Evolutionary conservation across 2,113 vertebrate species (phyloP).

Genomic region (Podocnemis expansa): DNA sequence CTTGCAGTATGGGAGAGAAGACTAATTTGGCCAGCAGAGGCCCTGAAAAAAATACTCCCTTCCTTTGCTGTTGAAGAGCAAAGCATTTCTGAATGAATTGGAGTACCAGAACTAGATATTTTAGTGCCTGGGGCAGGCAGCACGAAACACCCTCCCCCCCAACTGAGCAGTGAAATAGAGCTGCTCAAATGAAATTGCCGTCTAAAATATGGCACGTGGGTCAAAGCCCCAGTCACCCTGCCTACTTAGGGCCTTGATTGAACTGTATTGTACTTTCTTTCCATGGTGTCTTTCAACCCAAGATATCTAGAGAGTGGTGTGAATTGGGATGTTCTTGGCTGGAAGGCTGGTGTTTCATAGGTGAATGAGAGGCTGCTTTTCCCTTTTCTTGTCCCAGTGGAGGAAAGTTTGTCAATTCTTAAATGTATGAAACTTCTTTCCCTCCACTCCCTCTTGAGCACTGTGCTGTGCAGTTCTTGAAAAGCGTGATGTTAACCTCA

Average conservation of each 20-base stretch:
- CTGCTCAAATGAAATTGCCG: no score
- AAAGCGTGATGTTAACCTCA: not conserved
- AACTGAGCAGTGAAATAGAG: no score
- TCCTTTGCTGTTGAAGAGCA: rapidly evolving
- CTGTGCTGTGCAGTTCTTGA: not conserved
- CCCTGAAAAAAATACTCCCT: not conserved
- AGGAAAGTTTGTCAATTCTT: not conserved
- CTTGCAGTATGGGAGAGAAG: not conserved
- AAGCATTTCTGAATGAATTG: not conserved
- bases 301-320: not conserved
- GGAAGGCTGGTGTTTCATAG: not conserved
- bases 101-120: no score
- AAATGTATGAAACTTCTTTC: not conserved
- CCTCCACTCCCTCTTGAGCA: not conserved
- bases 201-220: no score
- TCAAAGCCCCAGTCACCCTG: no score
- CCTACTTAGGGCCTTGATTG: no score
- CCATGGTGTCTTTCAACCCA: rapidly evolving
- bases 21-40: not conserved
- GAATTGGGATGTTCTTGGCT: not conserved
- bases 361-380: not conserved
- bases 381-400: rapidly evolving
- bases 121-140: no score
- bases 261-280: not conserved
- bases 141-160: no score